These are phyloP conservation scores for Anarhynchus alexandrinus DNA, from an alignment of 2,113 vertebrate genomes.

Conservation along the genomic window DNA sequence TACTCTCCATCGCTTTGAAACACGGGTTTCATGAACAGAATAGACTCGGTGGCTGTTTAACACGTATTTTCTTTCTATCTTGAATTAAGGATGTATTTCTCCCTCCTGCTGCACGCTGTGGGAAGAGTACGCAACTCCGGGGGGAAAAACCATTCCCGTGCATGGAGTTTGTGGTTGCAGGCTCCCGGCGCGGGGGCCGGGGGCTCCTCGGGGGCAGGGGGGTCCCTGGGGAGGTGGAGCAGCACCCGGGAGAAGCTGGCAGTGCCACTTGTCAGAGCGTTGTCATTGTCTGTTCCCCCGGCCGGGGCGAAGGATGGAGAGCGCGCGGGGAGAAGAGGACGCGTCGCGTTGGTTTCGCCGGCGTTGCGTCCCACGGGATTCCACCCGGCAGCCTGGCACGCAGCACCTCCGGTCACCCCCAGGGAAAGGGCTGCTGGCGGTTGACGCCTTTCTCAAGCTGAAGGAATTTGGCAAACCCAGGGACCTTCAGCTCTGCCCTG, in stretches of 20 bases:
- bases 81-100: neutral
- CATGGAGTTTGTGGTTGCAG: neutral
- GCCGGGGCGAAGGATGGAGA: neutral
- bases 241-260: neutral
- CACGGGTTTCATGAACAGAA: neutral
- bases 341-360: neutral
- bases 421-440: neutral
- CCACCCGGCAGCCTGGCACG: neutral
- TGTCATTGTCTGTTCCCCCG: fast-evolving
- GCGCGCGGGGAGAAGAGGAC: neutral
- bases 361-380: fast-evolving
- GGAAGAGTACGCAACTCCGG: neutral
- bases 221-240: neutral
- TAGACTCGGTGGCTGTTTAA: neutral
- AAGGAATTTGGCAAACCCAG: fast-evolving
- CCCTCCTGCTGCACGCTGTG: neutral
- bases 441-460: neutral
- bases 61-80: neutral
- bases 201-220: neutral
- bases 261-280: too few species aligned
- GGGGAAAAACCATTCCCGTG: neutral
- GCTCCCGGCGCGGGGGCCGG: fast-evolving
- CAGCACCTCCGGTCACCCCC: neutral
- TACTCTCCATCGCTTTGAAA: slow-evolving; percentile 6
- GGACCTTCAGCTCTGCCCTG: neutral